Percentiles rank a stretch among this genome's conserved stretches.
Evolutionary conservation across 2,888 invertebrate genomes (phyloP).

Genomic region (Lochmaea capreae): DNA sequence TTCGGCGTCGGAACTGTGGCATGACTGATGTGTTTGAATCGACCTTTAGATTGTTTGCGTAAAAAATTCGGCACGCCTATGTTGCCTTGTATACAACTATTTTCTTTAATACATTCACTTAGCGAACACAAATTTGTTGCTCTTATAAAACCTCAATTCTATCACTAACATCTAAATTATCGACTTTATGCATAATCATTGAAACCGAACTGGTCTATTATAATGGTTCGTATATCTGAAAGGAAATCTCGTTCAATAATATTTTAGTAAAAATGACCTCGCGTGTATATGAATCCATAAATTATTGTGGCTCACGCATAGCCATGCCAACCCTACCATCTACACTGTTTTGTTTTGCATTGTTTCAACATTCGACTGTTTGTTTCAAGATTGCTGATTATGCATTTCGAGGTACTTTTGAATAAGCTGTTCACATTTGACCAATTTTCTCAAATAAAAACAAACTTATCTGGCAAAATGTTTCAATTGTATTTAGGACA

Average conservation of each 20-base stretch:
- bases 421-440: slow-evolving; percentile 4
- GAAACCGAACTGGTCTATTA: neutral
- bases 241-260: slow-evolving; percentile 50
- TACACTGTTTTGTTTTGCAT: slow-evolving; percentile 16
- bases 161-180: no score
- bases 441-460: neutral
- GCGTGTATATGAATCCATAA: slow-evolving; percentile 45
- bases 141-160: no score
- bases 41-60: no score
- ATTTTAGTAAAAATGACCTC: slow-evolving; percentile 50
- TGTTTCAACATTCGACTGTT: slow-evolving; percentile 19
- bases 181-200: neutral
- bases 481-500: no score
- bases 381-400: slow-evolving; percentile 1
- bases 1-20: no score
- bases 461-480: neutral
- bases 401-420: neutral
- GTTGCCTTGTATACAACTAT: no score
- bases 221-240: slow-evolving; percentile 44
- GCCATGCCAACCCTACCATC: slow-evolving; percentile 28
- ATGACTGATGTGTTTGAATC: no score
- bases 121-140: no score
- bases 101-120: no score
- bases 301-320: slow-evolving; percentile 41
- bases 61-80: no score